phyloP scores from a whole-genome alignment of 2,797 vertebrate genomes.

The Eulemur mongoz region DNA sequence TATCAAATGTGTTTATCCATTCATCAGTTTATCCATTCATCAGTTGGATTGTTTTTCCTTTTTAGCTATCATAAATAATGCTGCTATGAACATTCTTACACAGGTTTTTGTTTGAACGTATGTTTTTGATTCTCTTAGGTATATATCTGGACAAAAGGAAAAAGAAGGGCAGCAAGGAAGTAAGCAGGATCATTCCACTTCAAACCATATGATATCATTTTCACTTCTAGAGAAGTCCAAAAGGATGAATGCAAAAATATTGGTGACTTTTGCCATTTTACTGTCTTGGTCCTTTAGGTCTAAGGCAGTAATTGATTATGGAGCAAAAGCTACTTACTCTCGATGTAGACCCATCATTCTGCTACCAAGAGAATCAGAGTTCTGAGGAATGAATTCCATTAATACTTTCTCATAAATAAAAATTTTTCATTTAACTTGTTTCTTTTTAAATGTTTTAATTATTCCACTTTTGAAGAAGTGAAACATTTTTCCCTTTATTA shows the following conservation, averaged over 20 bases:
- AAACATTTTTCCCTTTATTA: not conserved
- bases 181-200: not conserved
- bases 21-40: too few species aligned
- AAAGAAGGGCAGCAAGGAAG: not conserved
- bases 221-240: not conserved
- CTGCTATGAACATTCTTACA: not conserved
- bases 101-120: not conserved
- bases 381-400: not conserved
- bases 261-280: not conserved
- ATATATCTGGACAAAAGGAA: not conserved
- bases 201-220: not conserved
- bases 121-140: not conserved
- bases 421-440: slow-evolving; percentile 7
- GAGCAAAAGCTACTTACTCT: slow-evolving; percentile 7
- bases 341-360: not conserved
- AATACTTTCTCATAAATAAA: slow-evolving; percentile 4
- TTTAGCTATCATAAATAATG: not conserved
- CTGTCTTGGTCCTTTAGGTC: not conserved
- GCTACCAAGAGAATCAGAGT: not conserved
- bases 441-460: not conserved
- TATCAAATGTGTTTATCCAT: too few species aligned
- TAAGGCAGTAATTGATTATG: not conserved
- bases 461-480: not conserved
- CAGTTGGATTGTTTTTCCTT: not conserved
- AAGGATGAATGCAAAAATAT: not conserved